Evolutionary conservation across 2,888 invertebrate species (phyloP), one percentile per base, ranked within the genome.

Genomic region (Leuctra nigra): DNA sequence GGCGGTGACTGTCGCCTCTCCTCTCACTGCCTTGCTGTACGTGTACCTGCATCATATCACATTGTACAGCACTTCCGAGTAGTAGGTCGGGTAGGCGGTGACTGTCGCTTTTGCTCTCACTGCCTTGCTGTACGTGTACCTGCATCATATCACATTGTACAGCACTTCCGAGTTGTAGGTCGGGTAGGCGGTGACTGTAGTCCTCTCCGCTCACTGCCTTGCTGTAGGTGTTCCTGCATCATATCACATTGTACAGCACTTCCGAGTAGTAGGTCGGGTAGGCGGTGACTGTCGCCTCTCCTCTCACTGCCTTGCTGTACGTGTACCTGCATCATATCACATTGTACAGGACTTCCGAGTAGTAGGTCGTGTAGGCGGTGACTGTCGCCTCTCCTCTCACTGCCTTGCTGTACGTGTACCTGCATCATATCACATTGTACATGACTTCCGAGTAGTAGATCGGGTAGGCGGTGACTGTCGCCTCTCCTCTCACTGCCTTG

Each of bases 41-140:
- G 87, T 87, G 68, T 92, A 91, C 63, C 90, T 90, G 64, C 6
- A 55, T 48, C 22, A 16, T 41, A n/a, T n/a, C 4, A 18, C n/a
- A 41, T 41, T 9, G 9, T 90, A 89, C 44, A 90, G 78, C 0
- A 87, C 79, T 0, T 83, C 82, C 1, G 91, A 88, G 71, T 83
- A 87, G 66, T 87, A 86, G 14, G 86, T 86, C 1, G 93, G 91
- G 68, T 87, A 90, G 0, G 89, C 86, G 3, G 90, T 87, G 53
- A 95, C 76, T 0, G 89, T 88, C 1, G 88, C 84, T 68, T 90
- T 87, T 9, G 95, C 95, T 69, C 83, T 84, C 0, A 95, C 91
- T 50, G 90, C 84, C 65, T 88, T 83, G 0, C 93, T 94, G 68
- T 88, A 90, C 55, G 87, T 87, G 68, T 92, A 91, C 63, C 90